Evolutionary conservation across 1,140 invertebrate species (phyloP), one percentile per base, ranked within the genome.

Genomic region (Drosophila aff.): DNA sequence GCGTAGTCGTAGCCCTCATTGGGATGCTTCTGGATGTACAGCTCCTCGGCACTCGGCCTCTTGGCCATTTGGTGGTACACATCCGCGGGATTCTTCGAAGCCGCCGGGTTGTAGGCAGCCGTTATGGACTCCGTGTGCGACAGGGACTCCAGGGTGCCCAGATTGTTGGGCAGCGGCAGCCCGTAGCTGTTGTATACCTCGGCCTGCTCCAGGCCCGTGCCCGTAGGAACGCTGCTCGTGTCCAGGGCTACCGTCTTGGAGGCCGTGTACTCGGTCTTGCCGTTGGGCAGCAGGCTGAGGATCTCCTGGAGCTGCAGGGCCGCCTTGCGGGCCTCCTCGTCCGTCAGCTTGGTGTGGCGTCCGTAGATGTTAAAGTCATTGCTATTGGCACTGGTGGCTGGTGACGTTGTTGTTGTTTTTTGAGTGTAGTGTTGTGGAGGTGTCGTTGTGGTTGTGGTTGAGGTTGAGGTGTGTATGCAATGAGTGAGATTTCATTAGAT

Each of bases 51-150:
- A 0, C 81, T 80, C 1, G 91, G 84, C 18, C 69, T 59, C 52
- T 92, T 92, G 26, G 82, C 85, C 91, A 92, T 91, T 62, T 92
- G 91, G 36, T 86, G 82, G 57, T 92, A 92, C n/a, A 91, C 80
- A 72, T 92, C 91, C 1, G 82, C 85, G 2, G 82, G 75, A 23
- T 84, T 84, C 4, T 80, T 68, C 0, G 21, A 26, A 10, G 64
- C 50, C 28, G 50, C 47, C 10, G 76, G 73, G 26, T 64, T 57
- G 66, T 92, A 93, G 16, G 92, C 92, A 1, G 92, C 92, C 0
- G 91, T 93, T 33, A 93, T 92, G 10, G 92, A 90, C 43, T 93
- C 92, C 1, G 91, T 92, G 62, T 93, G 92, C 4, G 92, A 92
- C 1, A 92, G 64, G 0, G 92, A 92, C 33, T 91, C 92, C 47